Evolutionary conservation across 2,113 vertebrate genomes (phyloP), one percentile per base, ranked within the genome.

Genomic region (Elgaria multicarinata): DNA sequence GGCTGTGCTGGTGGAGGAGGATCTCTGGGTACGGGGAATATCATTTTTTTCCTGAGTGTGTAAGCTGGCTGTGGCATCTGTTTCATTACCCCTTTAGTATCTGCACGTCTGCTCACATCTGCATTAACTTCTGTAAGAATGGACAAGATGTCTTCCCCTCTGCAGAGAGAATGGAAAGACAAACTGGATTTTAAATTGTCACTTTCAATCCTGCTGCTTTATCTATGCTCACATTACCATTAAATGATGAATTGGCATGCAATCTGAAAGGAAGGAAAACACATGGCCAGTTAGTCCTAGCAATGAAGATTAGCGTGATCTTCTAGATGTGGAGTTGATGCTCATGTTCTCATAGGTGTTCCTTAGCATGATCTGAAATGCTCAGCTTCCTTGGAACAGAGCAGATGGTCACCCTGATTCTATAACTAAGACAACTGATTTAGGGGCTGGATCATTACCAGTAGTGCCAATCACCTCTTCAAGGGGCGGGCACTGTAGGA

Each of bases 91-190:
- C 95, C 94, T 0, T 0, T 0, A 6, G 0, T 0, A 80, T 94
- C 95, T 0, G 74, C 89, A 92, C 91, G 96, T 74, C 16, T 88
- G 86, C 98, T 96, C 36, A 99, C 98, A 22, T 99, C 98, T 10
- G 93, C 64, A 62, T 99, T 99, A 94, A 99, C 98, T 85, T 97
- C 93, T 2, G 98, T 99, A 90, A 99, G 96, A 92, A 99, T 98
- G 0, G 98, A 97, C 92, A 99, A 89, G 86, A 99, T 97, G 94
- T 99, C 98, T 88, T 75, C 36, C 20, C 89, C 88, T 9, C 98
- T 99, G 93, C 7, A 90, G 69, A 94, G n/a, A 92, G 62, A 53
- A 67, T 75, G 0, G 86, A 88, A 92, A 91, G 24, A 62, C 5
- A 33, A 84, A 16, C 20, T 18, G 36, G 36, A 58, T 28, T 28